Evolutionary conservation across 2,888 invertebrate species (phyloP).

Genomic region (Phrixothrix hirtus): DNA sequence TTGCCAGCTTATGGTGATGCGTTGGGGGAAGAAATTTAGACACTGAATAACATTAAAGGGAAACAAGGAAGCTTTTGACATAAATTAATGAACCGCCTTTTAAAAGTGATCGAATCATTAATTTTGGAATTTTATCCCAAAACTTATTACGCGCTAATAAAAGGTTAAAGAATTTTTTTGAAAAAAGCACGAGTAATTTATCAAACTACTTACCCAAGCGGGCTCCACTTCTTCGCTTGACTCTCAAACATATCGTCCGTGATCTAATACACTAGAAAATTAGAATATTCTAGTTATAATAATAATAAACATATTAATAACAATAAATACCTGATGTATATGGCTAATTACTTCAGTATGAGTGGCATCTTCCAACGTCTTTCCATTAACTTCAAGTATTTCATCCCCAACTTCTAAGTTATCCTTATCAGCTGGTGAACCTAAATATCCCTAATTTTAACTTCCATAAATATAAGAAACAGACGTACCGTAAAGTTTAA

Average conservation of each 20-base stretch:
- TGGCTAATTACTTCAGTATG: constrained; percentile 91
- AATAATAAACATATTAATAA: no score
- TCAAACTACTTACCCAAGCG: constrained; percentile 78
- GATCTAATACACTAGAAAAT: constrained; percentile 92
- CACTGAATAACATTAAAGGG: no score
- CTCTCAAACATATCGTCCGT: constrained; percentile 90
- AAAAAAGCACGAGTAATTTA: no score
- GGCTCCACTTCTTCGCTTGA: constrained; percentile 85
- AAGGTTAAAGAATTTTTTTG: no score
- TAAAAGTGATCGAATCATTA: no score
- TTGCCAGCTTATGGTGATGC: no score
- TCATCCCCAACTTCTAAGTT: constrained; percentile 95
- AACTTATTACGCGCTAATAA: no score
- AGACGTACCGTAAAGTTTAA: constrained; percentile 83
- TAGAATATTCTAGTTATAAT: no score
- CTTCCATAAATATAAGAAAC: constrained; percentile 2
- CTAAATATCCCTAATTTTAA: constrained; percentile 52
- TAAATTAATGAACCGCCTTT: no score
- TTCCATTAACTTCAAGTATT: constrained; percentile 96
- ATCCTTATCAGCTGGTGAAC: constrained; percentile 91
- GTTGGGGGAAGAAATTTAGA: no score
- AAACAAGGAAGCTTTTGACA: no score
- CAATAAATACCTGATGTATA: constrained; percentile 83
- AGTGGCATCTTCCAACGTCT: constrained; percentile 86
- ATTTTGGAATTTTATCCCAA: no score